phyloP scores from a whole-genome alignment of 2,113 vertebrate genomes.

The Percina caprodes region DNA sequence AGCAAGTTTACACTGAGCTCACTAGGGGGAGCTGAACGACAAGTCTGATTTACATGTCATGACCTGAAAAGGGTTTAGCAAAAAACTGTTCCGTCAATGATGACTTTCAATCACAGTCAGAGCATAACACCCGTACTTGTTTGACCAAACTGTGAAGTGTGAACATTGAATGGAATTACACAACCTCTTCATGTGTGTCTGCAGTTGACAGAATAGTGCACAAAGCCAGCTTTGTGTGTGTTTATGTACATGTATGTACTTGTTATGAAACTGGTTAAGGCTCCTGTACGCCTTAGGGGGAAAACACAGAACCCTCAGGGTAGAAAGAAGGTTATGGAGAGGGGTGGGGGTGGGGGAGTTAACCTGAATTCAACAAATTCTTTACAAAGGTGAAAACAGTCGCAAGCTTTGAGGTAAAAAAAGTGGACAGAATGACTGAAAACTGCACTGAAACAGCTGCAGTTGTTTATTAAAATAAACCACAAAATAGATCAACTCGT shows the following conservation, averaged over 20 bases:
- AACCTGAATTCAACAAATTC: slow-evolving; percentile 9
- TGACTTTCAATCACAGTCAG: slow-evolving; percentile 30
- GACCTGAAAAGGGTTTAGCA: neutral
- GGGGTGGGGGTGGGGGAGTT: neutral
- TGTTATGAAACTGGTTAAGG: slow-evolving; percentile 71
- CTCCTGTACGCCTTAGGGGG: slow-evolving; percentile 59
- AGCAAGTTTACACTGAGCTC: slow-evolving; percentile 19
- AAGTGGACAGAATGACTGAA: neutral
- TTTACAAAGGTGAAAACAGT: slow-evolving; percentile 10
- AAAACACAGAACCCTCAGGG: slow-evolving; percentile 49
- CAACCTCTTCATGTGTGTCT: slow-evolving; percentile 38
- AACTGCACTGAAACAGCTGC: neutral
- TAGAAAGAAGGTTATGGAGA: slow-evolving; percentile 2
- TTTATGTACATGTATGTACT: slow-evolving; percentile 58
- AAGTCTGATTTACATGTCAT: slow-evolving; percentile 4
- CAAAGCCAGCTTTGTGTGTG: slow-evolving; percentile 35
- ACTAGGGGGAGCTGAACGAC: slow-evolving; percentile 68
- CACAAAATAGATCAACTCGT: neutral
- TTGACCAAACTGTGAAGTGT: neutral
- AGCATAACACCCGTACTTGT: slow-evolving; percentile 27
- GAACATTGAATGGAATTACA: slow-evolving; percentile 20
- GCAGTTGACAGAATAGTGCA: slow-evolving; percentile 21
- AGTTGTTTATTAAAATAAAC: slow-evolving; percentile 14
- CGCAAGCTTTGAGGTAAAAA: neutral
- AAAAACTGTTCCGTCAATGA: slow-evolving; percentile 9